phyloP scores from a whole-genome alignment of 2,113 vertebrate genomes.

The Anoplopoma fimbria region DNA sequence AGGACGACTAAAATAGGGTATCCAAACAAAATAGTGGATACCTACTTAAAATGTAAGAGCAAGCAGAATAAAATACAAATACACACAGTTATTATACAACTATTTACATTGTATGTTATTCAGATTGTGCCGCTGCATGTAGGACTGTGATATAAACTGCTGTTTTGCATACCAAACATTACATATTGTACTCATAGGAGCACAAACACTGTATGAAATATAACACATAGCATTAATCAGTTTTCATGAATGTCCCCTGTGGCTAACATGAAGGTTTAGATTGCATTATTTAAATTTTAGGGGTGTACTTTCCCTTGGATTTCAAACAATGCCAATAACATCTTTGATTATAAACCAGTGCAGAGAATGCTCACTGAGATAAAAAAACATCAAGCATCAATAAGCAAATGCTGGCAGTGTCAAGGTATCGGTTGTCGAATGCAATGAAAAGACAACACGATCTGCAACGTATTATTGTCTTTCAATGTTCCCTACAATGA shows the following conservation, averaged over 20 bases:
- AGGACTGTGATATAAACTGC: neutral
- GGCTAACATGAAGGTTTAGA: neutral
- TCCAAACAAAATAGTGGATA: neutral
- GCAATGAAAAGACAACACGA: neutral
- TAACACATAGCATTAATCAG: neutral
- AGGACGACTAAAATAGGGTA: neutral
- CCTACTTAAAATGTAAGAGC: neutral
- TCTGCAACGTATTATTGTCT: neutral
- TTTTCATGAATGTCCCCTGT: neutral
- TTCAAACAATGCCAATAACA: too few relatives aligned
- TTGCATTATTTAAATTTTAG: neutral
- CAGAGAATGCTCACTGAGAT: neutral
- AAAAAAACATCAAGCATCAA: neutral
- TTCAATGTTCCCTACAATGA: neutral
- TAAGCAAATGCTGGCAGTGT: neutral
- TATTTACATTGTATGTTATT: too few relatives aligned
- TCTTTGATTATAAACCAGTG: neutral
- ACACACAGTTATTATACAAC: neutral
- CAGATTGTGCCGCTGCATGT: too few relatives aligned
- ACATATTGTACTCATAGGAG: neutral
- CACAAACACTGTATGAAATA: neutral
- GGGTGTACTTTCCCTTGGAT: neutral
- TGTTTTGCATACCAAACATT: neutral
- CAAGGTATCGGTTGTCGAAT: neutral
- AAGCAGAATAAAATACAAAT: neutral